phyloP scores from a whole-genome alignment of 2,113 vertebrate species.

The Proteles cristata region DNA sequence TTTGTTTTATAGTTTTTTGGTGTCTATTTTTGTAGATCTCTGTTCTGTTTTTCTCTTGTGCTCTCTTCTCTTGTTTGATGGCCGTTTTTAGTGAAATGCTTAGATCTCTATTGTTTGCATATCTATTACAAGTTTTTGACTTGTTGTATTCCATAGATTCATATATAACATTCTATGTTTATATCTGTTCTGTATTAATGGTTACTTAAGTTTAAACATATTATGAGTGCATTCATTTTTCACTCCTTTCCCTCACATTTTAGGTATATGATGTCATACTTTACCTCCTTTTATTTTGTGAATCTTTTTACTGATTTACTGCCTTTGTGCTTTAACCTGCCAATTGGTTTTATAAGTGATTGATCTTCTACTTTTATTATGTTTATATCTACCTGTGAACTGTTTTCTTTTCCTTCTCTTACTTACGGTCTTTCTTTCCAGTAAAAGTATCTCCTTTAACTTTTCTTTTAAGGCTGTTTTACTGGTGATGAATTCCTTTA shows the following conservation, averaged over 20 bases:
- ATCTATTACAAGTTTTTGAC: not conserved
- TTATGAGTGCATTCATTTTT: not conserved
- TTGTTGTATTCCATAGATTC: not conserved
- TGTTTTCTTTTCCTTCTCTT: not conserved
- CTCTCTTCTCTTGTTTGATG: not conserved
- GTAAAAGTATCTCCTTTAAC: not conserved
- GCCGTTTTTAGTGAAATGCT: not conserved
- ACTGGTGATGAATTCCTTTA: not conserved
- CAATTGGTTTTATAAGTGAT: not conserved
- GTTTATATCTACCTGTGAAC: not conserved
- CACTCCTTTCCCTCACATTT: not conserved
- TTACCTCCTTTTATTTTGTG: not conserved
- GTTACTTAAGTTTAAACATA: not conserved
- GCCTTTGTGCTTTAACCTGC: not conserved
- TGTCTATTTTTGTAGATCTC: not conserved
- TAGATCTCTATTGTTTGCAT: not conserved
- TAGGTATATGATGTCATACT: not conserved
- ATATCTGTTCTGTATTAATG: not conserved
- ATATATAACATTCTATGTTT: not conserved
- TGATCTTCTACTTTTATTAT: not conserved
- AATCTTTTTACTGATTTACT: not conserved
- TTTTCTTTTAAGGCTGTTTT: not conserved
- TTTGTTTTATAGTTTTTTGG: not conserved
- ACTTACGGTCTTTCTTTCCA: not conserved
- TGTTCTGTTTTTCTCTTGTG: not conserved